phyloP scores from a whole-genome alignment of 2,113 vertebrate species.

The Aptenodytes forsteri region DNA sequence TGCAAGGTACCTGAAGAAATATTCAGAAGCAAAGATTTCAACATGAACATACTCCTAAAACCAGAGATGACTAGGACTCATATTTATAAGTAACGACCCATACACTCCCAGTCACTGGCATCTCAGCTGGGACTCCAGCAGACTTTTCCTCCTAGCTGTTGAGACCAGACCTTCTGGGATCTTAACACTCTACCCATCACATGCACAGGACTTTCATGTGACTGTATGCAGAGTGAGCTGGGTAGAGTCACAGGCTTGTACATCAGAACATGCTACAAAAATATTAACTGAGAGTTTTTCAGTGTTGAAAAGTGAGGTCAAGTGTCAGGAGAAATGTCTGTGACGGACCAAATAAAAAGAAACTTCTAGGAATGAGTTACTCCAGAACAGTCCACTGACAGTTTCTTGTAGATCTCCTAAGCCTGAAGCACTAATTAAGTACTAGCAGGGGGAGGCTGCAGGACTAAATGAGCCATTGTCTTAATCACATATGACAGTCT shows the following conservation, averaged over 20 bases:
- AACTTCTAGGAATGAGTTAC: background rate
- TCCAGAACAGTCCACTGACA: background rate
- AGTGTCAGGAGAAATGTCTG: background rate
- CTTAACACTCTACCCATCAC: background rate
- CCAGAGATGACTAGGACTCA: background rate
- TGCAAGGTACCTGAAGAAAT: background rate
- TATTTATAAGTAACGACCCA: background rate
- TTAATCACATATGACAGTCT: background rate
- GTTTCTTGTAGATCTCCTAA: background rate
- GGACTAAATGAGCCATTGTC: background rate
- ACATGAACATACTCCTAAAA: background rate
- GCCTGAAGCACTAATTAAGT: background rate
- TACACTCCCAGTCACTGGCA: background rate
- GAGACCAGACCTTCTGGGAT: background rate
- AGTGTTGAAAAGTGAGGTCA: background rate
- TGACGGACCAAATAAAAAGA: background rate
- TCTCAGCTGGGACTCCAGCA: background rate
- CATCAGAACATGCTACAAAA: background rate
- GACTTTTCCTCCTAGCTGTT: background rate
- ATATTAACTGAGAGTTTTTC: background rate
- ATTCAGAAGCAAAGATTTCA: background rate
- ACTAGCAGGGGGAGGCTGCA: background rate
- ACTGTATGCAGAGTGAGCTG: background rate
- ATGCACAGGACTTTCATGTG: accelerated
- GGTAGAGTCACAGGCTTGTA: background rate